A percentile compares a stretch with the other conserved stretches of the same genome.
Conservation (phyloP, 1,140 invertebrate species). For the Ctenoplectra terminalis region DNA sequence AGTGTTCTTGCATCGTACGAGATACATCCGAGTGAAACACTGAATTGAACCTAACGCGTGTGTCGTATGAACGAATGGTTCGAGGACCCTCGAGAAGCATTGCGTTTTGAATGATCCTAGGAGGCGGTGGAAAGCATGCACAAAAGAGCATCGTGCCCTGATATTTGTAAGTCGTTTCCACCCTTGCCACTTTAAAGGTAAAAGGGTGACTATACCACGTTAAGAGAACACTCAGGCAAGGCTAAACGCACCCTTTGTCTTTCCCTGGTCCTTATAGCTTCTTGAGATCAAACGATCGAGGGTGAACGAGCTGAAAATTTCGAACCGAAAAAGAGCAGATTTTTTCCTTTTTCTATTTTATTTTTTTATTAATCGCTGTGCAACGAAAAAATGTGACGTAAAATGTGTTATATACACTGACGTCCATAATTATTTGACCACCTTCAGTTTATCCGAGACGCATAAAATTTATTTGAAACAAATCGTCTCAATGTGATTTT, state of each 20-base stretch:
- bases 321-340: not conserved
- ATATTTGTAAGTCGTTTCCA: conserved; percentile 65
- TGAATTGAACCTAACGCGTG: conserved; percentile 28
- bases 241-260: conserved; percentile 66
- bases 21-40: not conserved
- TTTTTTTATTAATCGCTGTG: not conserved
- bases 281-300: conserved; percentile 64
- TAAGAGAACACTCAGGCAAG: conserved; percentile 60
- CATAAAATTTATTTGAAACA: too few relatives aligned
- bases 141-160: conserved; percentile 62
- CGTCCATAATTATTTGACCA: too few relatives aligned
- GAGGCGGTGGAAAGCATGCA: conserved; percentile 32
- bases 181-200: conserved; percentile 44
- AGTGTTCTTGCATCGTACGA: not conserved
- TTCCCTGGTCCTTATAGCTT: conserved; percentile 40
- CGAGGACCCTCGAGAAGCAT: conserved; percentile 44
- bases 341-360: not conserved
- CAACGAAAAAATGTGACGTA: too few relatives aligned
- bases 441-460: too few relatives aligned
- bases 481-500: too few relatives aligned
- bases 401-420: too few relatives aligned
- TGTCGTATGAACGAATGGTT: conserved; percentile 35
- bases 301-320: conserved; percentile 42
- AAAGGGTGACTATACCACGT: conserved; percentile 59
- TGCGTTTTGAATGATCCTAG: conserved; percentile 50